Conservation (phyloP, 2,113 vertebrate genomes). For the Corythaeola cristata region DNA sequence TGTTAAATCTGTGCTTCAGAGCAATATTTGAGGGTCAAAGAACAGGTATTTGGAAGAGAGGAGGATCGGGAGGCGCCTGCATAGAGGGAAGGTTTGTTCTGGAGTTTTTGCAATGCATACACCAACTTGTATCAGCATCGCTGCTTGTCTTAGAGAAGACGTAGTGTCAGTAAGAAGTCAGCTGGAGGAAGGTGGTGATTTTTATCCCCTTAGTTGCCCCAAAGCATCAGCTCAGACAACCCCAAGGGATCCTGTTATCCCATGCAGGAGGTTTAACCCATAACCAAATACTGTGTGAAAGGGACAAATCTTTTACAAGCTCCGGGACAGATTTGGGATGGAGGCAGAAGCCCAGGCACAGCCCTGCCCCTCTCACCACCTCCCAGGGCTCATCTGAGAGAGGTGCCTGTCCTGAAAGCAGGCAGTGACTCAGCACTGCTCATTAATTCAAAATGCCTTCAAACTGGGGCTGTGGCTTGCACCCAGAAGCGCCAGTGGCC, state of each 20-base stretch:
- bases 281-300: not conserved
- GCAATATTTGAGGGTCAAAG: not conserved
- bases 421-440: not conserved
- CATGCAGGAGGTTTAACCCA: not conserved
- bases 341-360: not conserved
- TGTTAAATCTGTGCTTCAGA: not conserved
- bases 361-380: not conserved
- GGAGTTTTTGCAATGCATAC: not conserved
- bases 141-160: not conserved
- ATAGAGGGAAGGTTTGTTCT: not conserved
- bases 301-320: not conserved
- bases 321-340: not conserved
- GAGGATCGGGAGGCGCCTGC: not conserved
- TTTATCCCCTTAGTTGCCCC: not conserved
- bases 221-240: not conserved
- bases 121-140: fast-evolving
- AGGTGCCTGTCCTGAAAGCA: not conserved
- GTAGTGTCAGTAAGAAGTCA: not conserved
- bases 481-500: not conserved
- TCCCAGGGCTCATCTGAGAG: not conserved
- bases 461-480: not conserved
- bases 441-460: not conserved
- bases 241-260: not conserved
- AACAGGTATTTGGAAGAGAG: not conserved
- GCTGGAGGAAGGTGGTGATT: not conserved